These are phyloP conservation scores for Macrostomum lignano DNA, from an alignment of 1,140 invertebrate genomes.

Conservation along the genomic window DNA sequence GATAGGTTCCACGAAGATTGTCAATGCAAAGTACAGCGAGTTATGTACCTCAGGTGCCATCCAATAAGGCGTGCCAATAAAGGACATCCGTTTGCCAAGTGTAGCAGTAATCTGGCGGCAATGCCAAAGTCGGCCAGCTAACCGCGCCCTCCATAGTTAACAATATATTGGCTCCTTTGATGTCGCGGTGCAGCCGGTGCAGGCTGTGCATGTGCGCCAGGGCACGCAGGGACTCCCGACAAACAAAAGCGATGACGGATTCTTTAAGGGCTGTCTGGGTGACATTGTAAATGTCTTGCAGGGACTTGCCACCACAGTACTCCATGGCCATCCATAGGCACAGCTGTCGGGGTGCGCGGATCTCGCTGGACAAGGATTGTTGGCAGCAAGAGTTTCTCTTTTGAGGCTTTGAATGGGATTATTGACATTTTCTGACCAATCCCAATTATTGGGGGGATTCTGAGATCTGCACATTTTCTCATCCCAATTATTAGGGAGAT, in stretches of 20 bases:
- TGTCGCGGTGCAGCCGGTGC: slow-evolving; percentile 77
- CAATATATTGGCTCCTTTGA: slow-evolving; percentile 86
- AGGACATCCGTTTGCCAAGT: slow-evolving; percentile 89
- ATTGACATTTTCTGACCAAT: no score
- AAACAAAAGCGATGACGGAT: slow-evolving; percentile 85
- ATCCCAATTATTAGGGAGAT: no score
- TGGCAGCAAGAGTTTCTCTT: no score
- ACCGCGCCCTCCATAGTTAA: slow-evolving; percentile 80
- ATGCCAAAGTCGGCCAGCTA: slow-evolving; percentile 93
- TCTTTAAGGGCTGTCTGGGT: slow-evolving; percentile 48
- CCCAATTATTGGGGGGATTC: no score
- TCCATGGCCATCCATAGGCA: slow-evolving; percentile 99
- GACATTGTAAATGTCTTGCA: slow-evolving; percentile 61
- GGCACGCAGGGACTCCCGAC: slow-evolving; percentile 75
- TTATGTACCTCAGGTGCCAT: no score
- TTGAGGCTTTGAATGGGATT: no score
- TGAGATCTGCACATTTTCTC: no score
- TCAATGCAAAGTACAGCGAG: no score
- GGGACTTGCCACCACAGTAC: slow-evolving; percentile 80
- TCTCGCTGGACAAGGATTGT: no score
- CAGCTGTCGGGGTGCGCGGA: no score
- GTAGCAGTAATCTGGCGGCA: slow-evolving; percentile 92
- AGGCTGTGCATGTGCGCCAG: slow-evolving; percentile 71
- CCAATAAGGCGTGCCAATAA: slow-evolving; percentile 99
- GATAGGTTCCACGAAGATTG: no score